These are phyloP conservation scores for Delia radicum DNA, from an alignment of 1,140 invertebrate species.

Conservation along the genomic window DNA sequence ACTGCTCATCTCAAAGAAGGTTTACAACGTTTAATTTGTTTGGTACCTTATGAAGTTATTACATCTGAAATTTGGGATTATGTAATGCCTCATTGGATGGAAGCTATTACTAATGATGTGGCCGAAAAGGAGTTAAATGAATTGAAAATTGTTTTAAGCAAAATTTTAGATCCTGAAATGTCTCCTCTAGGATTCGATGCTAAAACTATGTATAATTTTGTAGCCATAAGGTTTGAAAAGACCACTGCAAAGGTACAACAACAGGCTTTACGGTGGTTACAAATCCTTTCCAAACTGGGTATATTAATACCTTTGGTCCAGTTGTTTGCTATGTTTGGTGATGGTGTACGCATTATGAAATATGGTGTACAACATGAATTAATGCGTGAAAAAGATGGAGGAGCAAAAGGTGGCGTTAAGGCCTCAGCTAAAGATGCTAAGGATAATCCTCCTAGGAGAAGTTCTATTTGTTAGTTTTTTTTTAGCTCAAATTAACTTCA, in stretches of 20 bases:
- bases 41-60: slow-evolving; percentile 97
- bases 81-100: slow-evolving; percentile 98
- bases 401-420: slow-evolving; percentile 45
- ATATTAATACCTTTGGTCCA: slow-evolving; percentile 84
- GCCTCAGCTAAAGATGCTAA: slow-evolving; percentile 49
- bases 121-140: slow-evolving; percentile 89
- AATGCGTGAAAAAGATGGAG: slow-evolving; percentile 56
- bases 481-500: neutral
- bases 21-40: slow-evolving; percentile 85
- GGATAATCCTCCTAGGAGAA: slow-evolving; percentile 52
- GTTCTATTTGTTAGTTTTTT: slow-evolving; percentile 62
- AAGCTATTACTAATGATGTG: slow-evolving; percentile 93
- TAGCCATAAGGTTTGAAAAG: slow-evolving; percentile 82
- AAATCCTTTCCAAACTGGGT: slow-evolving; percentile 86
- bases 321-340: slow-evolving; percentile 85
- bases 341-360: slow-evolving; percentile 73
- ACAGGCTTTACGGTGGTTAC: slow-evolving; percentile 93
- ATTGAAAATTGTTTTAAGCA: slow-evolving; percentile 90
- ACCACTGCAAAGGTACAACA: slow-evolving; percentile 85
- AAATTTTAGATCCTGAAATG: slow-evolving; percentile 95
- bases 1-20: slow-evolving; percentile 96
- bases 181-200: slow-evolving; percentile 91
- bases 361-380: slow-evolving; percentile 56
- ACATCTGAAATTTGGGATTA: slow-evolving; percentile 95
- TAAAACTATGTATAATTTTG: slow-evolving; percentile 93